Evolutionary conservation across 2,113 vertebrate genomes (phyloP).

Genomic region (Myotis davidii): DNA sequence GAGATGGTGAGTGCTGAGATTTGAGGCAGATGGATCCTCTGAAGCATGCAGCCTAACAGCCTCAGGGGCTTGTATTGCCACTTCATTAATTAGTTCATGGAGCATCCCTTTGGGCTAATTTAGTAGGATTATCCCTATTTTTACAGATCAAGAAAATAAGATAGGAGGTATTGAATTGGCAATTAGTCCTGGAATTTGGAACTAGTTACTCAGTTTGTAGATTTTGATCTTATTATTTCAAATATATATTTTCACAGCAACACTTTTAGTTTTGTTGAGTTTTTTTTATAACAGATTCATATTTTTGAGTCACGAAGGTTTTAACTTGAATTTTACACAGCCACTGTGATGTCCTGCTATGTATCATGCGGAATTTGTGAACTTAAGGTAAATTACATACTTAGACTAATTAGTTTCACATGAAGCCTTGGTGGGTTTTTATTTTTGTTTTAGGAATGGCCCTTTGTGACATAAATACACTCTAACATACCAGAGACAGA

Average conservation of each 20-base stretch:
- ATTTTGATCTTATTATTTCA: neutral
- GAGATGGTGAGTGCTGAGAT: conserved; percentile 26
- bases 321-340: neutral
- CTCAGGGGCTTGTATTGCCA: conserved; percentile 24
- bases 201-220: neutral
- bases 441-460: neutral
- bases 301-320: neutral
- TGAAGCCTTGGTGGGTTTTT: neutral
- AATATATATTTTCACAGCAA: neutral
- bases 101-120: conserved; percentile 56
- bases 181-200: neutral
- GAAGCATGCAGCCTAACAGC: conserved; percentile 21
- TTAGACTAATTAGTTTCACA: neutral
- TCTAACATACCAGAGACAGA: neutral
- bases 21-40: neutral
- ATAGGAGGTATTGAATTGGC: neutral
- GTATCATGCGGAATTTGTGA: neutral
- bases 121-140: conserved; percentile 20
- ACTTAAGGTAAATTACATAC: neutral
- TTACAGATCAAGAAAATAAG: conserved; percentile 39
- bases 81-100: conserved; percentile 58
- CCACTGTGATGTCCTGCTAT: neutral
- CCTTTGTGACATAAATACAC: neutral
- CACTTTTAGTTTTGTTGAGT: neutral
- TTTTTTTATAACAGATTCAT: neutral